Conservation (phyloP, 30 jellyfish, hydroid and myxozoan genomes). For the Sanderia malayensis region DNA sequence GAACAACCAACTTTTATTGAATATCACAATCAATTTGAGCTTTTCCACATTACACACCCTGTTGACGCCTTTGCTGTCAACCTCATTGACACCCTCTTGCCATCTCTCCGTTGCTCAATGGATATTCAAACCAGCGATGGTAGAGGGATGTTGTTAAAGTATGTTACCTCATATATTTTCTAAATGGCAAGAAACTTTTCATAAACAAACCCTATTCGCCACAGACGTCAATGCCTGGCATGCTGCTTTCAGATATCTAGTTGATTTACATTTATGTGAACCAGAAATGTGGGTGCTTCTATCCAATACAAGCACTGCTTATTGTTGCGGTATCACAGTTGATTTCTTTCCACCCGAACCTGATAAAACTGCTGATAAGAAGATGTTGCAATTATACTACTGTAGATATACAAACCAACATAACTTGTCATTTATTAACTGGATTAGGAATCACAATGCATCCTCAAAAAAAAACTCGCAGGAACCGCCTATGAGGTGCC, state of each 20-base stretch:
- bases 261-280: background rate
- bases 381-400: background rate
- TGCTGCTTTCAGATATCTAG: constrained; percentile 9
- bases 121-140: constrained; percentile 21
- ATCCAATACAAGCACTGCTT: no score
- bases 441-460: no score
- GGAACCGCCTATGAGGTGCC: no score
- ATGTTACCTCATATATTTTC: constrained; percentile 44
- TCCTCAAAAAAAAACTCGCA: no score
- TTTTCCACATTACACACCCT: background rate
- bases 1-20: background rate
- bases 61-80: background rate
- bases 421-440: background rate
- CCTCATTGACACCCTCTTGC: background rate
- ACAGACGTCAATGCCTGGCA: no score
- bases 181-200: constrained; percentile 7
- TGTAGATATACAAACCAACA: background rate
- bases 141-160: constrained; percentile 21
- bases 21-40: background rate
- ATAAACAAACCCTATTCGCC: constrained; percentile 1
- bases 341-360: no score
- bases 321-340: no score
- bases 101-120: constrained; percentile 18
- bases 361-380: background rate
- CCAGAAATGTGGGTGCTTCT: constrained; percentile 38